Conservation (phyloP, 2,113 vertebrate genomes). For the Bettongia penicillata region DNA sequence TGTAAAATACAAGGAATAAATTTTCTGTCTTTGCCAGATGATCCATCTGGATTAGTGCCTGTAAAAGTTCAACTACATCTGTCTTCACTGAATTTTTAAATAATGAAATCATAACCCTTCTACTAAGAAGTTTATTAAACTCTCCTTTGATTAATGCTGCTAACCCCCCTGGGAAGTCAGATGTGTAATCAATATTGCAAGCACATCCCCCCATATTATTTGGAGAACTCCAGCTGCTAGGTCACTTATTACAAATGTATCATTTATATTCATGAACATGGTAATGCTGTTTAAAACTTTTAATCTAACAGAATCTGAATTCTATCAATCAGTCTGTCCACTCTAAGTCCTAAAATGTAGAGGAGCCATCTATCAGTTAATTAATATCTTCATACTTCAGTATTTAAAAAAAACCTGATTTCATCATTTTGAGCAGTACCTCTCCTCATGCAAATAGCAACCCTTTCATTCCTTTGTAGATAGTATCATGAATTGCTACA, state of each 20-base stretch:
- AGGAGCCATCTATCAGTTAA: neutral
- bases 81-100: slow-evolving; percentile 68
- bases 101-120: slow-evolving; percentile 64
- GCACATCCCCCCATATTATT: neutral
- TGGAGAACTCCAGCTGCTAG: slow-evolving; percentile 52
- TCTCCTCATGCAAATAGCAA: neutral
- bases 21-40: slow-evolving; percentile 70
- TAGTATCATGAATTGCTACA: neutral
- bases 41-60: slow-evolving; percentile 69
- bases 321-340: slow-evolving; percentile 55
- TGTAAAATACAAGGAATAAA: slow-evolving; percentile 67
- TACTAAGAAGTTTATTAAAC: slow-evolving; percentile 74
- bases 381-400: slow-evolving; percentile 15
- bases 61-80: slow-evolving; percentile 65
- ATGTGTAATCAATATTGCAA: slow-evolving; percentile 56
- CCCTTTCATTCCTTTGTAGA: neutral
- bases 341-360: neutral
- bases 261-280: slow-evolving; percentile 64
- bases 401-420: slow-evolving; percentile 38
- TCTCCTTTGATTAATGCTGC: slow-evolving; percentile 69
- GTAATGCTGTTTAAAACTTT: slow-evolving; percentile 60
- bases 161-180: slow-evolving; percentile 47
- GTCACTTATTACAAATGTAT: slow-evolving; percentile 64
- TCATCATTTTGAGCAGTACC: neutral
- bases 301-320: slow-evolving; percentile 64